A percentile compares a stretch with the other conserved stretches of the same genome.
Conservation (phyloP, 1,140 invertebrate genomes). For the Drosophila lacteicornis region DNA sequence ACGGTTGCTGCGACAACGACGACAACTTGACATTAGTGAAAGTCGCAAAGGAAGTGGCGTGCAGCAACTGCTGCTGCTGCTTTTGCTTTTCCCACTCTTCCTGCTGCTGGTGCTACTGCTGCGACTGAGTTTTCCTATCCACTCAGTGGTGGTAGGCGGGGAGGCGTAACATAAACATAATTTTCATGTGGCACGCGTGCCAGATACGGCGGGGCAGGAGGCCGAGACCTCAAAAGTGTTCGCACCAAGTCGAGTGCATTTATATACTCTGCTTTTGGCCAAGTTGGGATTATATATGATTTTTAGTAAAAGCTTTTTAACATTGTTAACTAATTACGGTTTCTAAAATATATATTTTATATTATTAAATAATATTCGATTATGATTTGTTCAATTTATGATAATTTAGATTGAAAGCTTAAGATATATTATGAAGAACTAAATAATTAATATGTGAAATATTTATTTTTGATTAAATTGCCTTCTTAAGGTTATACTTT, state of each 20-base stretch:
- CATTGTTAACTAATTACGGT: too few species aligned
- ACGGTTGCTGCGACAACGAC: slow-evolving; percentile 69
- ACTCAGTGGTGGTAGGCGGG: slow-evolving; percentile 1
- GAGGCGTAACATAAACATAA: slow-evolving; percentile 72
- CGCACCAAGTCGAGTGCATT: slow-evolving; percentile 7
- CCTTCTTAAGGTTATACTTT: not conserved
- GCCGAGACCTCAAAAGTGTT: slow-evolving; percentile 24
- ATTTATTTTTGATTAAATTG: not conserved
- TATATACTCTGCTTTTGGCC: slow-evolving; percentile 12
- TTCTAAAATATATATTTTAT: not conserved
- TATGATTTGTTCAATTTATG: too few species aligned
- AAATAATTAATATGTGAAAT: too few species aligned
- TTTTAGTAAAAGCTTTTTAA: not conserved
- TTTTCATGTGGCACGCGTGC: slow-evolving; percentile 76
- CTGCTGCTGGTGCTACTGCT: slow-evolving; percentile 3
- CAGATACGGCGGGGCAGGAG: slow-evolving; percentile 24
- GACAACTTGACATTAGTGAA: slow-evolving; percentile 82
- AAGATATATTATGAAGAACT: not conserved
- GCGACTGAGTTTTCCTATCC: slow-evolving; percentile 19
- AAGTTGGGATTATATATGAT: not conserved
- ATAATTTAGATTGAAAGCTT: not conserved
- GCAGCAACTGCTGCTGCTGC: slow-evolving; percentile 56
- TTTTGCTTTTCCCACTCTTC: slow-evolving; percentile 25
- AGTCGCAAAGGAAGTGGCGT: slow-evolving; percentile 80
- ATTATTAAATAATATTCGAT: not conserved